A percentile compares a stretch with the other conserved stretches of the same genome.
Evolutionary conservation across 2,888 invertebrate genomes (phyloP).

Genomic region (Pammene fasciana): DNA sequence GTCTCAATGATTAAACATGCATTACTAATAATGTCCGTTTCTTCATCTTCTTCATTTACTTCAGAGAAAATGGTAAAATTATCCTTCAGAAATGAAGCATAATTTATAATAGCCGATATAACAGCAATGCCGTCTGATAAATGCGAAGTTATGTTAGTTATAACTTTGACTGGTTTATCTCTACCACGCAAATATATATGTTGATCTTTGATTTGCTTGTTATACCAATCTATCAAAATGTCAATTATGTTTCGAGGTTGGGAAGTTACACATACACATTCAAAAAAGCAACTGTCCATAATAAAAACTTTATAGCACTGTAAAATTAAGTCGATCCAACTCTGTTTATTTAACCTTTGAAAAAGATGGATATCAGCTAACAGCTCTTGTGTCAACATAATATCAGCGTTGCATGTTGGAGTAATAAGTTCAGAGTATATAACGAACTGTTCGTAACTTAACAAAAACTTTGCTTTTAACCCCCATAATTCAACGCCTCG

Average conservation of each 20-base stretch:
- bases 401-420: slow-evolving; percentile 66
- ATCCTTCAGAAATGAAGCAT: slow-evolving; percentile 83
- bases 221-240: slow-evolving; percentile 70
- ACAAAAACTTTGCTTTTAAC: slow-evolving; percentile 67
- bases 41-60: slow-evolving; percentile 64
- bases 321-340: slow-evolving; percentile 85
- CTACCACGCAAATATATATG: slow-evolving; percentile 56
- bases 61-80: slow-evolving; percentile 76
- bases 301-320: slow-evolving; percentile 85
- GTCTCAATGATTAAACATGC: slow-evolving; percentile 81
- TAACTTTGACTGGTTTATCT: slow-evolving; percentile 56
- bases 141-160: slow-evolving; percentile 78
- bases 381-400: slow-evolving; percentile 60
- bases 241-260: slow-evolving; percentile 63
- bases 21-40: slow-evolving; percentile 79
- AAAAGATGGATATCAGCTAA: slow-evolving; percentile 58
- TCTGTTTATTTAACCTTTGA: slow-evolving; percentile 72
- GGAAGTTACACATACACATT: slow-evolving; percentile 68
- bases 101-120: slow-evolving; percentile 78
- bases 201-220: slow-evolving; percentile 62
- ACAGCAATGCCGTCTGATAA: slow-evolving; percentile 83
- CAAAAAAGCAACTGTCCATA: slow-evolving; percentile 76
- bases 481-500: slow-evolving; percentile 69
- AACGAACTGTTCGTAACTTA: slow-evolving; percentile 72
- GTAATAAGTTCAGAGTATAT: slow-evolving; percentile 63